Base-by-base conservation (phyloP, 1,140 invertebrate genomes). In the Acyrthosiphon pisum region DNA sequence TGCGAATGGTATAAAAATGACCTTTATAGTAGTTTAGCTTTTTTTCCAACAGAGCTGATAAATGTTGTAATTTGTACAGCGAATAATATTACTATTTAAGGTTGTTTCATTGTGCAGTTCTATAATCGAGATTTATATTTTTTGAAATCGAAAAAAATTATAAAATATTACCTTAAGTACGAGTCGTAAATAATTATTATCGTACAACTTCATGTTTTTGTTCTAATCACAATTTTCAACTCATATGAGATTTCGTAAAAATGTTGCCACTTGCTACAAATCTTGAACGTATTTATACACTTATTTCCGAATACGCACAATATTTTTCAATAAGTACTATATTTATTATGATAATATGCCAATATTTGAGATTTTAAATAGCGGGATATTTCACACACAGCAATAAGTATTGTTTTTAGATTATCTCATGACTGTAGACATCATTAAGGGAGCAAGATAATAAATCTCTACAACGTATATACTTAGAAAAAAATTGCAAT, bases 1-100 rank as follows among this genome's bases (percentile, higher is more conserved):
- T 35, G 48, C 30, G 60, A 86, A 56, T 50, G 48, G 50, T 41
- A 93, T 86, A 86, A 93, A 83, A 86, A 81, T 86, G 35, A 56
- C 91, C 23, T 93, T 86, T 86, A 53, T 20, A 92, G 26, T 37
- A 46, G 22, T 44, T 44, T 68, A 44, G 37, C 56, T 84, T 50
- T 92, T 92, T 84, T 91, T 35, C 23, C 6, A n/a, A 6, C 44
- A 22, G 22, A 93, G 11, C 48, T 86, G 53, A 84, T 14, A 50
- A 93, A 86, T 23, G 20, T 44, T 56, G 23, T 68, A 90, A 90
- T 68, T 60, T 23, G 23, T 60, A 18, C 50, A 30, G 11, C 9
- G 26, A 90, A 60, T 90, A 44, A 30, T 30, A 37, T 37, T 56
- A 46, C 35, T 56, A 26, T 56, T 89, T 37, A 89, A 89, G 8